Base-by-base conservation (phyloP, 2,113 vertebrate genomes). In the Alethe castanea region DNA sequence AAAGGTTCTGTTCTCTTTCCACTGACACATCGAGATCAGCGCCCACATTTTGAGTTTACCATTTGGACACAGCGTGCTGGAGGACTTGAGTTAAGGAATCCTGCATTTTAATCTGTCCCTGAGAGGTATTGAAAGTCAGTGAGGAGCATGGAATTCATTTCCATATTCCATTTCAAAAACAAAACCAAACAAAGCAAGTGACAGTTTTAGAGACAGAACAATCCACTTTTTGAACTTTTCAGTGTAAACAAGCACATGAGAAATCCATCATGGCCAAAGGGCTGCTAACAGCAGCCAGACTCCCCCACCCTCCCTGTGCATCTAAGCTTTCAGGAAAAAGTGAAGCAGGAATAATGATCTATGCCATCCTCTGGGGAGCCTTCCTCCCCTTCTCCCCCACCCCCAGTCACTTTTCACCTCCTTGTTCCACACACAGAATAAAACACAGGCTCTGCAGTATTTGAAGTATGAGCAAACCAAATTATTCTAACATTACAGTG, bases 251-350 rank as follows among this genome's bases (percentile, higher is more conserved):
- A 86, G 20, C 92, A 60, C 76, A 91, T 93, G 94, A 96, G 92
- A 96, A 96, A 96, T 93, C 86, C 95, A 97, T 97, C 96, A 92
- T 12, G 0, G 1, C 82, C 59, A 14, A 92, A 62, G 64, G 69
- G 64, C 91, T 93, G 92, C 74, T 20, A 86, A 86, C 67, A 93
- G 92, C 80, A 88, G 95, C 95, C 96, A 95, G 92, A 22, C 62
- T 70, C 76, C 76, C 33, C 86, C 86, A 4, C 76, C 80, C 88
- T 81, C 29, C 33, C 67, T 6, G 36, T 2, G 15, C 35, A 57
- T 48, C 86, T 90, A 70, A 96, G 88, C 91, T 93, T 93, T 78
- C 91, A 90, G 95, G 91, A 88, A 95, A 90, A 90, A 92, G 52
- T 77, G 90, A 94, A 80, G 60, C 76, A 92, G 91, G 40, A 95